Conservation (phyloP, 2,797 vertebrate genomes). For the Syncerus caffer region DNA sequence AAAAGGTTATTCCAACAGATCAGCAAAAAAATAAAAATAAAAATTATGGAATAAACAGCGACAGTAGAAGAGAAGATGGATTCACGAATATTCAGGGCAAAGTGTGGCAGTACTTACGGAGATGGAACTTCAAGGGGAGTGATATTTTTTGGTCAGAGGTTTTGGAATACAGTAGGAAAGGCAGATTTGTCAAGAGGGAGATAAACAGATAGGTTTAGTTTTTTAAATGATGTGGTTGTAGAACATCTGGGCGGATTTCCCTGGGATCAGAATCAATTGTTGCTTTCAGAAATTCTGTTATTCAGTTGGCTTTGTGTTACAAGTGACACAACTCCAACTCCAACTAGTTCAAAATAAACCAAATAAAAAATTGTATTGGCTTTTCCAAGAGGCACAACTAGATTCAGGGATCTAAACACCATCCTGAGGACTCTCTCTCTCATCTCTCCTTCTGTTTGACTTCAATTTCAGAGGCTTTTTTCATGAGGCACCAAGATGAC, state of each 20-base stretch:
- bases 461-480: background rate
- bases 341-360: background rate
- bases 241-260: background rate
- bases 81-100: background rate
- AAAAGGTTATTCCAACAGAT: background rate
- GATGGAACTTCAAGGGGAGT: background rate
- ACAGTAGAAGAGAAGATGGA: background rate
- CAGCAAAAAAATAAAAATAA: background rate
- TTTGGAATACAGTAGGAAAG: background rate
- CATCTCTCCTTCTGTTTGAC: background rate
- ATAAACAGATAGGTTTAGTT: background rate
- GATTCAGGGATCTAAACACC: background rate
- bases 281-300: background rate
- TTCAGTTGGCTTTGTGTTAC: background rate
- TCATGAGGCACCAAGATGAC: background rate
- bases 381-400: background rate
- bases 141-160: background rate
- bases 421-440: background rate
- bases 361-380: background rate
- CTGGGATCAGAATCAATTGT: background rate
- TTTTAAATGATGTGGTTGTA: background rate
- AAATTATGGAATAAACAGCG: background rate
- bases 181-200: background rate
- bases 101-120: background rate
- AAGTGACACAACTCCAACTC: conserved; percentile 19